Percentiles rank a stretch among this genome's conserved stretches.
These are phyloP conservation scores for Zenarchopterus dispar DNA, from an alignment of 2,797 vertebrate species.

Conservation along the genomic window DNA sequence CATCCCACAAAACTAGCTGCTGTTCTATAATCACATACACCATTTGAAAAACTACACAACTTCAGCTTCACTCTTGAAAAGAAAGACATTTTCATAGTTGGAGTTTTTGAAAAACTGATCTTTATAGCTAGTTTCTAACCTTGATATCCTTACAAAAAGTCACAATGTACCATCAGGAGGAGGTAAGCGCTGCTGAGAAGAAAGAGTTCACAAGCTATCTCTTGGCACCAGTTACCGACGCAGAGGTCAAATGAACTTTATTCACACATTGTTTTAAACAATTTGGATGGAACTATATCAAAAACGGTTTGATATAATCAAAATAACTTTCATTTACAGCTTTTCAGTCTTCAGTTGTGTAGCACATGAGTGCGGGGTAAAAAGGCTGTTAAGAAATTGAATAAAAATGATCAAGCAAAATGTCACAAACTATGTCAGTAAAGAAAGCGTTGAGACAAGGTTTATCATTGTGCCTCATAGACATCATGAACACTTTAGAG, in stretches of 20 bases:
- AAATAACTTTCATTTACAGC: neutral
- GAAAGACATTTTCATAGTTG: neutral
- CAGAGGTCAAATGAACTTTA: slow-evolving; percentile 34
- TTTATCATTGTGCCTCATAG: no score
- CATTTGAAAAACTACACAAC: neutral
- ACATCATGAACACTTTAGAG: neutral
- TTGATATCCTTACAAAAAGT: slow-evolving; percentile 16
- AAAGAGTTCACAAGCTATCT: slow-evolving; percentile 14
- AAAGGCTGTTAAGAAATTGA: neutral
- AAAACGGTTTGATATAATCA: slow-evolving; percentile 13
- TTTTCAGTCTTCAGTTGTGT: neutral
- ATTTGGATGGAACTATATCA: neutral
- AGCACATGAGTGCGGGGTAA: neutral
- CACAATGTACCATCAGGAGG: slow-evolving; percentile 3
- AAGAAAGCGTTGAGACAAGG: neutral
- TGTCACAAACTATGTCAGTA: slow-evolving; percentile 1
- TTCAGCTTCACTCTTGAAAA: neutral
- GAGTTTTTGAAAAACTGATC: neutral
- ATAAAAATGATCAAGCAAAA: slow-evolving; percentile 1
- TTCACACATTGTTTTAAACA: slow-evolving; percentile 19
- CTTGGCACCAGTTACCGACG: slow-evolving; percentile 8
- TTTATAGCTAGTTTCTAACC: slow-evolving; percentile 14
- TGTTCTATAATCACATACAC: no score
- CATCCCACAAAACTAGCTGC: no score
- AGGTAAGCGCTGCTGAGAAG: slow-evolving; percentile 17